Evolutionary conservation across 2,797 vertebrate species (phyloP).

Genomic region (Acipenser oxyrinchus): DNA sequence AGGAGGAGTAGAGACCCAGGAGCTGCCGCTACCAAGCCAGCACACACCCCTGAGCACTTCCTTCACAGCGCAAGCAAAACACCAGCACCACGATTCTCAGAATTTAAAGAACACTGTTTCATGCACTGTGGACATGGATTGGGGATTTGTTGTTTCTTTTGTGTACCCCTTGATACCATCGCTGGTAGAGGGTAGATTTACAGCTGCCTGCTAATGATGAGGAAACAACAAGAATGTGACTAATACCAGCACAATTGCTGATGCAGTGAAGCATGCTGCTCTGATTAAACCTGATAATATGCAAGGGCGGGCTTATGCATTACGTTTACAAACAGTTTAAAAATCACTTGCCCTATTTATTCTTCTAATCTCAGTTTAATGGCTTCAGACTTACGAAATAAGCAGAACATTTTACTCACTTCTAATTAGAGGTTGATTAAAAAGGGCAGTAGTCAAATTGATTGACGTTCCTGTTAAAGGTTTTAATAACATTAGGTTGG

Average conservation of each 20-base stretch:
- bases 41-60: no score
- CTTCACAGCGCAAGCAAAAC: no score
- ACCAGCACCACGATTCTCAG: no score
- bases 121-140: no score
- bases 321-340: conserved; percentile 76
- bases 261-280: conserved; percentile 64
- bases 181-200: no score
- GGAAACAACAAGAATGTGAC: conserved; percentile 74
- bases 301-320: conserved; percentile 70
- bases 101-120: no score
- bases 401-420: conserved; percentile 45
- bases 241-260: conserved; percentile 73
- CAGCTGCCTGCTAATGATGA: conserved; percentile 50
- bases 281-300: conserved; percentile 76
- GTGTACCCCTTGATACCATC: no score
- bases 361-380: conserved; percentile 69
- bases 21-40: no score
- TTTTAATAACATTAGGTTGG: not conserved
- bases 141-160: no score
- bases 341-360: conserved; percentile 73
- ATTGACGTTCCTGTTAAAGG: not conserved
- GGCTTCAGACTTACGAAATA: conserved; percentile 53
- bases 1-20: no score
- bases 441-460: not conserved
- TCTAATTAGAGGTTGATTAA: not conserved